Evolutionary conservation across 30 jellyfish, hydroid and myxozoan species (phyloP), one percentile per base, ranked within the genome.

Genomic region (Aurelia sp.): DNA sequence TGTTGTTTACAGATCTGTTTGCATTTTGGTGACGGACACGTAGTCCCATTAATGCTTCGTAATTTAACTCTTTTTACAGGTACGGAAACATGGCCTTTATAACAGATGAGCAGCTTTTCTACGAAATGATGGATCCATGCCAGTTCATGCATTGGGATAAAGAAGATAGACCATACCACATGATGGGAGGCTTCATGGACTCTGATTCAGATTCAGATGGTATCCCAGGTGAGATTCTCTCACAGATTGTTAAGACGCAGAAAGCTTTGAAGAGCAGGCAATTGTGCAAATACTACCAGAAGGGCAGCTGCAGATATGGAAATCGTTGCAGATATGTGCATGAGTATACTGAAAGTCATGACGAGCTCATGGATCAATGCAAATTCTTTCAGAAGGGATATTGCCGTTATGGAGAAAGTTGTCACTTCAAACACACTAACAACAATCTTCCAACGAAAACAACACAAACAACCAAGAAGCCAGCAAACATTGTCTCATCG

Each of bases 271-370:
- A 78, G 15, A 38, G 15, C 13, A 35, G 47, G 13, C 75, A 76
- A 55, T 64, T 15, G 16, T 84, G 93, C 82, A 84, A 60, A 44
- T 84, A 52, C 55, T 84, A n/a, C 77, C 88, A 52, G 13, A 64
- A 66, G n/a, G 93, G 93, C 68, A 63, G 72, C 53, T 84, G 93
- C 85, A 74, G 86, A 8, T 84, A 20, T 51, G 88, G 88, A 20
- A 72, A 40, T 50, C 38, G 50, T 27, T 84, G 93, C 85, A 63
- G 93, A 31, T 84, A 58, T 22, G 52, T 55, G 53, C 93, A 84
- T 35, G 72, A 66, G 27, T 61, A 22, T 44, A 17, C 59, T 16
- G 66, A 72, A 16, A 50, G 59, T 8, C 22, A 33, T 7, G 65
- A 61, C 10, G 55, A 59, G 13, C 47, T 53, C 8, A 21, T 61